Base-by-base conservation (phyloP, 2,113 vertebrate genomes). In the Sisor rabdophorus region DNA sequence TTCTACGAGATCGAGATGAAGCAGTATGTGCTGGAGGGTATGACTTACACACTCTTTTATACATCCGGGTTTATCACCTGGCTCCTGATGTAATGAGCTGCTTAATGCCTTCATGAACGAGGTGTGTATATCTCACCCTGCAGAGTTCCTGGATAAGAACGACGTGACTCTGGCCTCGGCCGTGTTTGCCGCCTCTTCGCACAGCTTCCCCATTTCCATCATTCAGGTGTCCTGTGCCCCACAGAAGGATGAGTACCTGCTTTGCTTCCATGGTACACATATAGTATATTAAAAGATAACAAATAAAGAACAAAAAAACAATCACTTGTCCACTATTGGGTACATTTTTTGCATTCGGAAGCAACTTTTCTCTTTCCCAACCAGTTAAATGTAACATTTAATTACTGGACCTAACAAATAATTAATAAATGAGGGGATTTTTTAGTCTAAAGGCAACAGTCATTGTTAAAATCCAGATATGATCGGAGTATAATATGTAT, bases 1-100 rank as follows among this genome's bases (percentile, higher is more conserved):
- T 99, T 99, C 88, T 99, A 98, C 44, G 96, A 98, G 85, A 98
- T 99, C 19, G 97, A 99, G 90, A 97, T 98, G 97, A 98, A 98
- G 88, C 97, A 99, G 90, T 99, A 97, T 58, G 95, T 96, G 0
- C 90, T 98, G 1, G 96, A 98, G 81, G 97, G 97, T 99, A 87
- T 8, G 85, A 22, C 76, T 19, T 11, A 55, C 55, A 73, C 70
- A 64, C 73, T 30, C 73, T 24, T 47, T 56, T 53, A 32, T 36
- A 73, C 4, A 30, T 44, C 17, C n/a, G 17, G 10, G 32, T 48
- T 13, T 63, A 20, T 26, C 32, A 19, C 40, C 54, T 59, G 55
- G 26, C 36, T 50, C 71, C 47, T 22, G 56, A 24, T 55, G 58
- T 71, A 20, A 65, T 48, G 30, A 22, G 26, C 24, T 52, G 24